These are phyloP conservation scores for Terebella lapidaria DNA, from an alignment of 2,888 invertebrate species.

Conservation along the genomic window DNA sequence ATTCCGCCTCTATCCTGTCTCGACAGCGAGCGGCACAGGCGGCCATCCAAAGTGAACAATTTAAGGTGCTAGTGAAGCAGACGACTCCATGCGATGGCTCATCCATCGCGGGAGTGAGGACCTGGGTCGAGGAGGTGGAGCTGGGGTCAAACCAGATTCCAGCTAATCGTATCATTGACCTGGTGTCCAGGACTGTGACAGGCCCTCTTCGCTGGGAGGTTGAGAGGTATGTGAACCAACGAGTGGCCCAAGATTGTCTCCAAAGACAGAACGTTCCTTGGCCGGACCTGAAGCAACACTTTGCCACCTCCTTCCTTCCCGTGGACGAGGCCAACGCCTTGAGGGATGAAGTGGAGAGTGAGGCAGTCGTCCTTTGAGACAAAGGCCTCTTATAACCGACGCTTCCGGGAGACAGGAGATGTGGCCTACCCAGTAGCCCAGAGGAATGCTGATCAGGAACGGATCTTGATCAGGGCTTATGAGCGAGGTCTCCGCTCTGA, in stretches of 20 bases:
- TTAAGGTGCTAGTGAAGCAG: background rate
- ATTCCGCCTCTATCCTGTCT: background rate
- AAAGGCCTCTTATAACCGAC: background rate
- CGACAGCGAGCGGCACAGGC: background rate
- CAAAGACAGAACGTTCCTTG: background rate
- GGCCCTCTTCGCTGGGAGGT: background rate
- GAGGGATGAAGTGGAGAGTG: background rate
- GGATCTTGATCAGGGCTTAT: constrained; percentile 1
- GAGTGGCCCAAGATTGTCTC: background rate
- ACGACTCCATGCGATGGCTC: background rate
- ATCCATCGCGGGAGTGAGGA: background rate
- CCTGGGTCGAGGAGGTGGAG: background rate
- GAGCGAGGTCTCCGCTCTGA: background rate
- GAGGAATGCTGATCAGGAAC: constrained; percentile 5
- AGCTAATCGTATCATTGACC: background rate
- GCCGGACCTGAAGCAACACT: background rate
- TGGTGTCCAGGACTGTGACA: background rate
- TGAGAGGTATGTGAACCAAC: background rate
- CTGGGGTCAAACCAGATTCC: background rate
- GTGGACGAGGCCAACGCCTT: constrained; percentile 2
- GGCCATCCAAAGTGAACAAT: background rate
- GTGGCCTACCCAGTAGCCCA: constrained; percentile 5
- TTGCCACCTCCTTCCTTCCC: background rate
- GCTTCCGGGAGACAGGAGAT: constrained; percentile 4
- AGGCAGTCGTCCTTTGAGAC: background rate